These are phyloP conservation scores for Palloptera scutellata DNA, from an alignment of 2,888 invertebrate genomes.

Conservation along the genomic window DNA sequence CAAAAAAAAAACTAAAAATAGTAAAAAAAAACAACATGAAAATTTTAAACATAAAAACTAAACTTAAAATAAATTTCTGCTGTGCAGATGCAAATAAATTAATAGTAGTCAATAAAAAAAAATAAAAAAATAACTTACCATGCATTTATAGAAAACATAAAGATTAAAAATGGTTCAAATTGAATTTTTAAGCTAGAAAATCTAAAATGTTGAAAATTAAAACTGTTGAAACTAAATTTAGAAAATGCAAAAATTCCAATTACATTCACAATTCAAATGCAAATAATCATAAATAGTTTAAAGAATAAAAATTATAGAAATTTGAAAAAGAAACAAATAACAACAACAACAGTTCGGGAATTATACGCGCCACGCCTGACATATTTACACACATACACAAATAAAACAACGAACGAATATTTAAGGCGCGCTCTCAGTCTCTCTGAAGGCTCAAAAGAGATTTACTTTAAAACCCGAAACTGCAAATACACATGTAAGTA, in stretches of 20 bases:
- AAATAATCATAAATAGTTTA: conserved; percentile 23
- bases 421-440: conserved; percentile 35
- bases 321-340: background rate
- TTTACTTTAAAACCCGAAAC: background rate
- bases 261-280: background rate
- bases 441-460: conserved; percentile 28
- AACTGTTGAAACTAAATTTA: background rate
- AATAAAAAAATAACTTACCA: background rate
- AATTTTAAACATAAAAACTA: conserved; percentile 23
- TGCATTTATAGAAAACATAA: background rate
- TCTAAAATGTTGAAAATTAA: background rate
- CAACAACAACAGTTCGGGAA: no score
- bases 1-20: background rate
- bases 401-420: conserved; percentile 24
- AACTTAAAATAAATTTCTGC: conserved; percentile 50
- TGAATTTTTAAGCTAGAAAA: background rate
- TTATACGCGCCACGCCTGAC: conserved; percentile 10
- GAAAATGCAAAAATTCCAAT: background rate
- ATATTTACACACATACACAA: conserved; percentile 19
- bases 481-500: no score
- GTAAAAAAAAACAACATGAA: conserved; percentile 5
- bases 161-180: background rate
- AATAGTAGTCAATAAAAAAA: conserved; percentile 16
- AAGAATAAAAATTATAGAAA: conserved; percentile 29
- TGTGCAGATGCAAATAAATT: conserved; percentile 61